Evolutionary conservation across 2,113 vertebrate species (phyloP).

Genomic region (Aviceda subcristata): DNA sequence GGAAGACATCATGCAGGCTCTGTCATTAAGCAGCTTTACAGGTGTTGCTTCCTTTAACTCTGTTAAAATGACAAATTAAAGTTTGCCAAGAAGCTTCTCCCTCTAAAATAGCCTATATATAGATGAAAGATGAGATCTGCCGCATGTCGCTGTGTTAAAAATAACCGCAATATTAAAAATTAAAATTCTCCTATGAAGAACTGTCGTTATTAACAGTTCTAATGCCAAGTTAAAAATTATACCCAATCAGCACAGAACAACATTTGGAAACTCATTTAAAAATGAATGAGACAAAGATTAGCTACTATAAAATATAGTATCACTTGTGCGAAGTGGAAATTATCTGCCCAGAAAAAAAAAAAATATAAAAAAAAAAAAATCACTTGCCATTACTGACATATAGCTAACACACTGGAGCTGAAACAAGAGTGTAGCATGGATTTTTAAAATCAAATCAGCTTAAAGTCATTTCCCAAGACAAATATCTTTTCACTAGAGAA

Average conservation of each 20-base stretch:
- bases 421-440: neutral
- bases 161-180: constrained; percentile 56
- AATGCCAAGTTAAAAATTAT: constrained; percentile 32
- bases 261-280: constrained; percentile 39
- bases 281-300: constrained; percentile 49
- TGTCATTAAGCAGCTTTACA: neutral
- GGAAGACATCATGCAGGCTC: neutral
- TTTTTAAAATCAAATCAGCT: neutral
- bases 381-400: neutral
- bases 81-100: neutral
- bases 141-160: neutral
- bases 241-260: constrained; percentile 38
- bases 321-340: neutral
- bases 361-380: neutral
- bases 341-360: neutral
- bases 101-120: neutral
- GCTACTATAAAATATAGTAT: neutral
- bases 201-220: constrained; percentile 31
- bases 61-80: neutral
- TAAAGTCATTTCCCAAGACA: neutral
- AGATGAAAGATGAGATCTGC: constrained; percentile 7
- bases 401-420: neutral
- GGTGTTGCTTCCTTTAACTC: neutral
- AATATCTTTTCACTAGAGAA: neutral
- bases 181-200: constrained; percentile 20